Evolutionary conservation across 1,140 invertebrate species (phyloP).

Genomic region (Calliopsis andreniformis): DNA sequence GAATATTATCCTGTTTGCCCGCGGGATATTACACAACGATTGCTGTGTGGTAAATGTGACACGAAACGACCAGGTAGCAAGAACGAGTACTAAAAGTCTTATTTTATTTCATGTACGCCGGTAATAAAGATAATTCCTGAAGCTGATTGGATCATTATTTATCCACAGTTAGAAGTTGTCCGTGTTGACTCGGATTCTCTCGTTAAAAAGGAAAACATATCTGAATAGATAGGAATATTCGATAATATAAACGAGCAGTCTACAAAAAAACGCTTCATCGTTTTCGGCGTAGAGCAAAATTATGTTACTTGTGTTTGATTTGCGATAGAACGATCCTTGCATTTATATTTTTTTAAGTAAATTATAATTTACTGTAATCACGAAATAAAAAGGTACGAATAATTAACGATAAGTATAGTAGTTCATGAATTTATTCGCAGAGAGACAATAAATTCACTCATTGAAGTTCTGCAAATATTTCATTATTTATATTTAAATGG

Average conservation of each 20-base stretch:
- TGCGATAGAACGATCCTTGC: too few relatives aligned
- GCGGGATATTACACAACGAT: not conserved
- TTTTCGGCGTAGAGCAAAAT: not conserved
- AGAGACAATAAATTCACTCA: too few relatives aligned
- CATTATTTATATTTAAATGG: too few relatives aligned
- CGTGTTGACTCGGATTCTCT: slow-evolving; percentile 17
- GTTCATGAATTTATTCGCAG: too few relatives aligned
- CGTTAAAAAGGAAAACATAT: not conserved
- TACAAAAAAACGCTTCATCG: not conserved
- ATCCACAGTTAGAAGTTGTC: slow-evolving; percentile 56
- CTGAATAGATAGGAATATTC: slow-evolving; percentile 1
- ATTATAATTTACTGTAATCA: too few relatives aligned
- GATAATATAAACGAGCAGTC: not conserved
- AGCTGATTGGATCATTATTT: slow-evolving; percentile 70
- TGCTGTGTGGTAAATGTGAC: slow-evolving; percentile 43
- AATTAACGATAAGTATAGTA: too few relatives aligned
- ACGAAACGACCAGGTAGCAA: slow-evolving; percentile 38
- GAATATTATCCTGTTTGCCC: slow-evolving; percentile 31
- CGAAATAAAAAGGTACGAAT: too few relatives aligned
- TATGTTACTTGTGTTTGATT: too few relatives aligned
- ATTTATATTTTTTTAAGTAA: too few relatives aligned
- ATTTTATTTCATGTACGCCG: slow-evolving; percentile 17
- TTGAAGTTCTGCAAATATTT: too few relatives aligned
- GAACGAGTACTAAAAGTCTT: slow-evolving; percentile 34
- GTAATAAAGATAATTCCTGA: slow-evolving; percentile 36